A percentile compares a stretch with the other conserved stretches of the same genome.
These are phyloP conservation scores for Enteromius trimaculatus DNA, from an alignment of 2,797 vertebrate genomes.

Conservation along the genomic window DNA sequence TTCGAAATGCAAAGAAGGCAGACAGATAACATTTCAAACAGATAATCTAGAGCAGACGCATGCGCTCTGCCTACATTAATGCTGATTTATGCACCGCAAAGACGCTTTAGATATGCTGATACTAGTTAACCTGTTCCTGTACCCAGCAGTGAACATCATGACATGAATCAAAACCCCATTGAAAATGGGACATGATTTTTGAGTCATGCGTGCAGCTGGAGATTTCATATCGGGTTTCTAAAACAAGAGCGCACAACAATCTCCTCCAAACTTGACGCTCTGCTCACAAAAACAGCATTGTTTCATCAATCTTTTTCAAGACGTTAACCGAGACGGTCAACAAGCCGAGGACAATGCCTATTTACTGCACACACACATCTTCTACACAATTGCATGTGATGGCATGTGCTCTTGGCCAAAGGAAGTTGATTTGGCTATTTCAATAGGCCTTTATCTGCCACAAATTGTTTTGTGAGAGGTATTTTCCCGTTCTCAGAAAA, in stretches of 20 bases:
- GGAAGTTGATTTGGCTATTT: slow-evolving; percentile 38
- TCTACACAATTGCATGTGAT: slow-evolving; percentile 37
- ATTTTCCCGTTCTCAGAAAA: slow-evolving; percentile 46
- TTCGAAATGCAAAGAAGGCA: slow-evolving; percentile 22
- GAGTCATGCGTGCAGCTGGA: neutral
- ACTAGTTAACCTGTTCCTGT: slow-evolving; percentile 38
- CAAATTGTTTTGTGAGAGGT: slow-evolving; percentile 38
- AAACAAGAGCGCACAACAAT: slow-evolving; percentile 20
- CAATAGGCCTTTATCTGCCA: slow-evolving; percentile 31
- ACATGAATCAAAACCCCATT: neutral
- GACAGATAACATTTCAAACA: slow-evolving; percentile 33
- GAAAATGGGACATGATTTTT: neutral
- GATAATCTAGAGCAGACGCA: slow-evolving; percentile 33
- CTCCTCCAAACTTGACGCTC: neutral
- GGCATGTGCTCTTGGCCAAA: slow-evolving; percentile 20
- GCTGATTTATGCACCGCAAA: slow-evolving; percentile 42
- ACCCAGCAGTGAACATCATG: neutral
- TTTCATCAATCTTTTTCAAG: slow-evolving; percentile 13
- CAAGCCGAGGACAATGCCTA: slow-evolving; percentile 40
- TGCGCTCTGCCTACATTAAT: slow-evolving; percentile 21
- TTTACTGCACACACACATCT: slow-evolving; percentile 20
- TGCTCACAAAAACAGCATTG: neutral
- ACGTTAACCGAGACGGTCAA: slow-evolving; percentile 27
- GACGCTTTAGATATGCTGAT: slow-evolving; percentile 23
- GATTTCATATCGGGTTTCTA: slow-evolving; percentile 21